A percentile compares a stretch with the other conserved stretches of the same genome.
phyloP scores from a whole-genome alignment of 2,888 invertebrate genomes.

The Cheilosia vulpina region DNA sequence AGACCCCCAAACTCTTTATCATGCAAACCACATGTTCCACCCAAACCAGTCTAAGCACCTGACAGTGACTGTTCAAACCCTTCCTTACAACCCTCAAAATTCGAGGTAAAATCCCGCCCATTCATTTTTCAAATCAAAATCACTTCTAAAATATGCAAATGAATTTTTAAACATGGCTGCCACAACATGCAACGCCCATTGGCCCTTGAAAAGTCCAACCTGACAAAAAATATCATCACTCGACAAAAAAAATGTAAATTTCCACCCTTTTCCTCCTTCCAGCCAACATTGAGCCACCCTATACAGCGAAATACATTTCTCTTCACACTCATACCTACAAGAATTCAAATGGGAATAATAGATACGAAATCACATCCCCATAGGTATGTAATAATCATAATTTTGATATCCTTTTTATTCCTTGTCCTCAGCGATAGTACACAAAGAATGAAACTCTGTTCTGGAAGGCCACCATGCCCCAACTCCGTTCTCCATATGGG shows the following conservation, averaged over 20 bases:
- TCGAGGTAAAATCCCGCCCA: no score
- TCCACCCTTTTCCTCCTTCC: conserved; percentile 9
- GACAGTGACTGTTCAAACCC: no score
- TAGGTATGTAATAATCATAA: conserved; percentile 47
- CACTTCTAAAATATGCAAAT: not conserved
- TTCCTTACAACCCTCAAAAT: no score
- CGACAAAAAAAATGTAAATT: conserved; percentile 6
- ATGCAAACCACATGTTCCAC: no score
- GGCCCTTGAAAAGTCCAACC: not conserved
- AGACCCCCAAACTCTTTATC: no score
- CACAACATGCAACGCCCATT: conserved; percentile 4
- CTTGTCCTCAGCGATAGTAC: conserved; percentile 10
- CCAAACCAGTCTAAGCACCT: no score
- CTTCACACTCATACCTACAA: not conserved
- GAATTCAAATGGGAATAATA: conserved; percentile 1
- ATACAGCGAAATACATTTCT: not conserved
- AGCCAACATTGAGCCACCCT: not conserved
- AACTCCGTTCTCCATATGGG: not conserved
- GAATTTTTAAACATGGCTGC: conserved; percentile 26
- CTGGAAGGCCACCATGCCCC: not conserved
- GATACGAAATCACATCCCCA: conserved; percentile 36
- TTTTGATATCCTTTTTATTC: conserved; percentile 36
- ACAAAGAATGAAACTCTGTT: conserved; percentile 1
- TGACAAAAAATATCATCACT: not conserved
- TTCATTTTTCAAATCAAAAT: conserved; percentile 10